A percentile compares a stretch with the other conserved stretches of the same genome.
Evolutionary conservation across 2,113 vertebrate genomes (phyloP).

Genomic region (Chaenogobius annularis): DNA sequence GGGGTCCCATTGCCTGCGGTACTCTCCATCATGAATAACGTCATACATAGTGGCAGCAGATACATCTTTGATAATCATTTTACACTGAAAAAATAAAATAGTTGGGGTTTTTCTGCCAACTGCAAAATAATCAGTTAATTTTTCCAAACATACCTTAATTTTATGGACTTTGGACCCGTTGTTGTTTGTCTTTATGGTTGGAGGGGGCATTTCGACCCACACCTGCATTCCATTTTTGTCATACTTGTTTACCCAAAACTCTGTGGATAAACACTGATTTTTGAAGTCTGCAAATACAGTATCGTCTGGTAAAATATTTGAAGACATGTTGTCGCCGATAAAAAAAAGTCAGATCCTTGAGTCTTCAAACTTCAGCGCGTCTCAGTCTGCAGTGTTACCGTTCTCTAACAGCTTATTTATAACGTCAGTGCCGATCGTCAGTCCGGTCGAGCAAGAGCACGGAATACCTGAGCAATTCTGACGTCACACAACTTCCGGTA

Average conservation of each 20-base stretch:
- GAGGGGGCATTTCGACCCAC: slow-evolving; percentile 63
- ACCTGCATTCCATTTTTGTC: slow-evolving; percentile 70
- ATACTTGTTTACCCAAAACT: slow-evolving; percentile 76
- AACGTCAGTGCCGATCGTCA: slow-evolving; percentile 21
- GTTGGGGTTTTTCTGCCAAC: background rate
- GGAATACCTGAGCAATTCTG: slow-evolving; percentile 63
- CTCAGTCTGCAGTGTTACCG: background rate
- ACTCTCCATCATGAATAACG: slow-evolving; percentile 71
- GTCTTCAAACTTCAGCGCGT: background rate
- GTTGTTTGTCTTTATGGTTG: slow-evolving; percentile 15
- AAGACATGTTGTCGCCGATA: slow-evolving; percentile 41
- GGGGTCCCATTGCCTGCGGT: slow-evolving; percentile 73
- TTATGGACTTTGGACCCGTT: slow-evolving; percentile 68
- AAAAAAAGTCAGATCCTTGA: background rate
- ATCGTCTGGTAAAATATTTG: slow-evolving; percentile 68
- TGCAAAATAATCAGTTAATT: background rate
- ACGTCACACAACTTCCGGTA: slow-evolving; percentile 53
- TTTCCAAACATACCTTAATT: slow-evolving; percentile 72
- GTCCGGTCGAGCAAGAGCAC: slow-evolving; percentile 57
- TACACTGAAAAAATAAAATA: slow-evolving; percentile 58
- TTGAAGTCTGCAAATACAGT: slow-evolving; percentile 70
- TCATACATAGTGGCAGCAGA: slow-evolving; percentile 76
- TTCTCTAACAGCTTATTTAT: background rate
- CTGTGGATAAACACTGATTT: slow-evolving; percentile 68
- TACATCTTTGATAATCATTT: slow-evolving; percentile 70